Evolutionary conservation across 2,797 vertebrate genomes (phyloP).

Genomic region (Onychomys leucogaster): DNA sequence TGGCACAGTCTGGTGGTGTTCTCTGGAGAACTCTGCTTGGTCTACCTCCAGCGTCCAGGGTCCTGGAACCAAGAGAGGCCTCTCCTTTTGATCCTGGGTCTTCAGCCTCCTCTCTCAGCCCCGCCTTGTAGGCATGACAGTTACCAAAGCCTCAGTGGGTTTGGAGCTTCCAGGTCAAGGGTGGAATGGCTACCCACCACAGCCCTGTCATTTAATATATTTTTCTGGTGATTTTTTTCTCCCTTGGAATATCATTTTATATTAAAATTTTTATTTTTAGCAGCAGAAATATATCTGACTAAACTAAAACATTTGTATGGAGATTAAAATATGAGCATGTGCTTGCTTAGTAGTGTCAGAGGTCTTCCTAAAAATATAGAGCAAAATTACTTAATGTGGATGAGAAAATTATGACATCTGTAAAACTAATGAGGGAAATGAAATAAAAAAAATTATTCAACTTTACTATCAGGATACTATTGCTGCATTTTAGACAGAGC

Average conservation of each 20-base stretch:
- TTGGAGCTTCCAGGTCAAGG: too few species aligned
- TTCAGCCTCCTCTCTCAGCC: too few species aligned
- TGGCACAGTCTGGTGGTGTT: too few species aligned
- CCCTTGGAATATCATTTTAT: conserved; percentile 34
- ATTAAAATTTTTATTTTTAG: conserved; percentile 27
- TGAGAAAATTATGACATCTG: conserved; percentile 26
- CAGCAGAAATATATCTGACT: conserved; percentile 55
- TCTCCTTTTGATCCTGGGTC: too few species aligned
- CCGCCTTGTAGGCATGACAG: too few species aligned
- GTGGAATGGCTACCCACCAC: too few species aligned
- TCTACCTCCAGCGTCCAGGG: too few species aligned
- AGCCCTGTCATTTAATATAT: conserved; percentile 20
- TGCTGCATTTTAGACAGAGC: background rate
- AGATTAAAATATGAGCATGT: conserved; percentile 56
- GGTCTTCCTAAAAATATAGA: conserved; percentile 49
- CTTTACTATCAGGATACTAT: background rate
- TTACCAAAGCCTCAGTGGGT: too few species aligned
- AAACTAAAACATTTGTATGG: conserved; percentile 47
- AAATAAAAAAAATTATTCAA: background rate
- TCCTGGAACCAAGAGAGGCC: too few species aligned
- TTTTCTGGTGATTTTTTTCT: conserved; percentile 31
- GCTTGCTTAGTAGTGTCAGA: conserved; percentile 34
- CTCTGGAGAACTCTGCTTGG: too few species aligned
- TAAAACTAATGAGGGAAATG: conserved; percentile 17
- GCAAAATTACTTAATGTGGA: background rate